phyloP scores from a whole-genome alignment of 2,888 invertebrate genomes.

The Cryptophagus acutangulus region DNA sequence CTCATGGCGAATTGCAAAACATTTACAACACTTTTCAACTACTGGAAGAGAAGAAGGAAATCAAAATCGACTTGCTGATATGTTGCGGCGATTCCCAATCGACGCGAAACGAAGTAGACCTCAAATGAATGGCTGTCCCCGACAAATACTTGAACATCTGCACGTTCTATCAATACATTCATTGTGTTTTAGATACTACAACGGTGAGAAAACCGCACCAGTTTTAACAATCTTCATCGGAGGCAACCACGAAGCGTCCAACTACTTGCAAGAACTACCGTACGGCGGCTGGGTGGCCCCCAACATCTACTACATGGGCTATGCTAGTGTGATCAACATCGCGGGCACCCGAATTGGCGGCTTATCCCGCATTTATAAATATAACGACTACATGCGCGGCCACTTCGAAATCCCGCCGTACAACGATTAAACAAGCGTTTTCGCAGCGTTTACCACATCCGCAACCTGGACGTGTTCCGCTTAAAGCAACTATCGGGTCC shows the following conservation, averaged over 20 bases:
- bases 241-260: conserved; percentile 98
- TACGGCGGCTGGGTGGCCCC: conserved; percentile 99
- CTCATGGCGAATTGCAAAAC: conserved; percentile 94
- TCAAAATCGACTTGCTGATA: conserved; percentile 85
- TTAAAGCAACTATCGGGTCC: conserved; percentile 69
- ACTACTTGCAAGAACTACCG: conserved; percentile 90
- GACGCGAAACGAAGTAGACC: conserved; percentile 81
- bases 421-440: conserved; percentile 64
- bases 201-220: conserved; percentile 84
- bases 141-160: conserved; percentile 85
- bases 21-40: conserved; percentile 83
- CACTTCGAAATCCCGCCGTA: conserved; percentile 89
- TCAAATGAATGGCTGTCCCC: conserved; percentile 94
- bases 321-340: conserved; percentile 79
- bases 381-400: conserved; percentile 74
- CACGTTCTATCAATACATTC: conserved; percentile 93
- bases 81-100: conserved; percentile 99
- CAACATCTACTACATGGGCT: conserved; percentile 94
- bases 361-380: conserved; percentile 91
- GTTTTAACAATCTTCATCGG: conserved; percentile 94
- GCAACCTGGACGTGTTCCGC: conserved; percentile 84
- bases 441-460: conserved; percentile 87
- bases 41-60: conserved; percentile 66
- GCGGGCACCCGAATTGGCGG: conserved; percentile 61
- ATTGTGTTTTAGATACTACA: conserved; percentile 95